Base-by-base conservation (phyloP, 2,113 vertebrate species). In the Myocastor coypus region DNA sequence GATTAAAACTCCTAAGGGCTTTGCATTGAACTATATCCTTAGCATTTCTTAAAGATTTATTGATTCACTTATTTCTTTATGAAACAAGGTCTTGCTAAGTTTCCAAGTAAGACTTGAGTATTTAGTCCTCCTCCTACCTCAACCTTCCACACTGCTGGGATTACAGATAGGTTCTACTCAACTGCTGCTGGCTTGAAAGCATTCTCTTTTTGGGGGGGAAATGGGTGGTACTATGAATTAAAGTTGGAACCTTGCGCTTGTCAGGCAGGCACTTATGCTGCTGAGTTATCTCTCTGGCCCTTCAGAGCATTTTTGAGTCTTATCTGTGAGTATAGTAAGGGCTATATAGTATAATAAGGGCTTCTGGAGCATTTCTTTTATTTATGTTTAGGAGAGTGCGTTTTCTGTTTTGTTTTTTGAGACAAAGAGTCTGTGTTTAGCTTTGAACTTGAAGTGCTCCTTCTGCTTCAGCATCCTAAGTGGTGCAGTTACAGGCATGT, bases 271-370 rank as follows among this genome's bases (percentile, higher is more conserved):
- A 57, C 55, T 57, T 57, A 57, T 17, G 16, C 55, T 57, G 55
- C 55, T 57, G 5, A 57, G 16, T 16, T 57, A 57, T 57, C 55
- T 12, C 55, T 19, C 55, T 57, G 55, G 55, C 55, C 55, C 50
- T 55, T 73, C 63, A 83, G 85, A 85, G 64, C n/a, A 75, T 78
- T 94, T 16, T 59, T 42, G 24, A n/a, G 86, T 97, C n/a, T 73
- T 40, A 42, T 90, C 9, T 11, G 7, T 68, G 63, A 78, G 7
- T 94, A 63, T 3, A 81, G 34, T 63, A 46, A 81, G 64, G 93
- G 46, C 19, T 77, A 55, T 55, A 19, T 87, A 83, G 7, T 95
- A 63, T 2, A 80, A 24, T 63, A 42, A 80, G 64, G 92, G 46
- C 14, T 77, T 17, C 5, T 64, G 20, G 26, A 32, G 22, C 26